Percentiles rank a stretch among this genome's conserved stretches.
These are phyloP conservation scores for Megalonaias nervosa DNA, from an alignment of 1,140 invertebrate genomes.

Conservation along the genomic window DNA sequence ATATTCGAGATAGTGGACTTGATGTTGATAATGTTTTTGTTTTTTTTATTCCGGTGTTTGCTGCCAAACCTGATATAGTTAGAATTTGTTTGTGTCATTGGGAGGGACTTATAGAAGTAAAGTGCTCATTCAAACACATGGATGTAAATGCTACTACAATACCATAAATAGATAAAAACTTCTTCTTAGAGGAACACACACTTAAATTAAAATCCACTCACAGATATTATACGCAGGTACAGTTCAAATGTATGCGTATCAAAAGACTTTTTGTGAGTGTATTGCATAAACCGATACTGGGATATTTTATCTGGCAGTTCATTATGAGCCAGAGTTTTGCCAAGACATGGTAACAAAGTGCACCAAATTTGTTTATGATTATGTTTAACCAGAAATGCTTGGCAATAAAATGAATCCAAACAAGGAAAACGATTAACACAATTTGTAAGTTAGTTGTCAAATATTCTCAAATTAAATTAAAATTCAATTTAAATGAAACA, in stretches of 20 bases:
- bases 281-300: neutral
- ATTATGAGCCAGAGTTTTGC: slow-evolving; percentile 6
- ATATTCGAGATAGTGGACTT: neutral
- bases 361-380: neutral
- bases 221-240: slow-evolving; percentile 5
- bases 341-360: neutral
- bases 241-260: slow-evolving; percentile 16
- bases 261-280: slow-evolving; percentile 8
- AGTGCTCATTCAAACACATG: neutral
- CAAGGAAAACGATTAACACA: too few relatives aligned
- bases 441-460: too few relatives aligned
- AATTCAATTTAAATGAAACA: too few relatives aligned
- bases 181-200: neutral
- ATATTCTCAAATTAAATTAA: too few relatives aligned
- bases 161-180: neutral
- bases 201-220: neutral
- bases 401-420: too few relatives aligned
- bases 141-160: neutral
- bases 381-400: slow-evolving; percentile 10
- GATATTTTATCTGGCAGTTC: neutral
- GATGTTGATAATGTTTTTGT: neutral
- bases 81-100: neutral
- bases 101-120: slow-evolving; percentile 1
- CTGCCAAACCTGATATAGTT: neutral
- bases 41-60: neutral